phyloP scores from a whole-genome alignment of 2,888 invertebrate species.

The Nasonia oneida region DNA sequence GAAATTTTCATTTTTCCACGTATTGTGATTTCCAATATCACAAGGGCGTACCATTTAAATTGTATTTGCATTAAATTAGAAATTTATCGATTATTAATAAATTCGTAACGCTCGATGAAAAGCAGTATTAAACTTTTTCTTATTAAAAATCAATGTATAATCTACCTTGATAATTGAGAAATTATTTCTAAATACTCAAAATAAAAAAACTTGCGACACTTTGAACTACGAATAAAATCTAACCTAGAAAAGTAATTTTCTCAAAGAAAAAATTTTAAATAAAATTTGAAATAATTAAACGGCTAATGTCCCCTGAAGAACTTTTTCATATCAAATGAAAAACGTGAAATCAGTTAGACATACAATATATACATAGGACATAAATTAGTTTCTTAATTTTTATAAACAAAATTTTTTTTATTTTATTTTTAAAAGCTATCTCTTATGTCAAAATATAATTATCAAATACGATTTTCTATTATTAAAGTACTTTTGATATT shows the following conservation, averaged over 20 bases:
- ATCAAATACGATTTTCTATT: constrained; percentile 44
- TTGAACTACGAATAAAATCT: not conserved
- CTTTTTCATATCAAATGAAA: constrained; percentile 15
- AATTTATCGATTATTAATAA: constrained; percentile 23
- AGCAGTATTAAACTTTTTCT: constrained; percentile 57
- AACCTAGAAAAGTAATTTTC: constrained; percentile 22
- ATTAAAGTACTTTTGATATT: constrained; percentile 50
- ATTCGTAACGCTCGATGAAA: constrained; percentile 31
- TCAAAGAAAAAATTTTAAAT: not conserved
- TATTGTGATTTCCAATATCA: constrained; percentile 11
- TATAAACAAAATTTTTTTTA: not conserved
- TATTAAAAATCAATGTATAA: constrained; percentile 59
- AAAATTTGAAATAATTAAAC: constrained; percentile 17
- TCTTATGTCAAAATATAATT: constrained; percentile 46
- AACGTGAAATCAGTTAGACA: constrained; percentile 35
- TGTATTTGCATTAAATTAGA: not conserved
- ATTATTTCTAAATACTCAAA: constrained; percentile 19
- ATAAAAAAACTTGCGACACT: constrained; percentile 24
- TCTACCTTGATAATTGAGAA: constrained; percentile 41
- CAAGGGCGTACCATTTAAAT: not conserved
- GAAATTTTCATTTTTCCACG: not conserved
- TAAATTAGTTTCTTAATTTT: constrained; percentile 17
- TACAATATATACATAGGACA: constrained; percentile 12
- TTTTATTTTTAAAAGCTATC: constrained; percentile 8
- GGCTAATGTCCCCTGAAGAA: constrained; percentile 54